phyloP scores from a whole-genome alignment of 2,797 vertebrate genomes.

The Microctenopoma lineatum region DNA sequence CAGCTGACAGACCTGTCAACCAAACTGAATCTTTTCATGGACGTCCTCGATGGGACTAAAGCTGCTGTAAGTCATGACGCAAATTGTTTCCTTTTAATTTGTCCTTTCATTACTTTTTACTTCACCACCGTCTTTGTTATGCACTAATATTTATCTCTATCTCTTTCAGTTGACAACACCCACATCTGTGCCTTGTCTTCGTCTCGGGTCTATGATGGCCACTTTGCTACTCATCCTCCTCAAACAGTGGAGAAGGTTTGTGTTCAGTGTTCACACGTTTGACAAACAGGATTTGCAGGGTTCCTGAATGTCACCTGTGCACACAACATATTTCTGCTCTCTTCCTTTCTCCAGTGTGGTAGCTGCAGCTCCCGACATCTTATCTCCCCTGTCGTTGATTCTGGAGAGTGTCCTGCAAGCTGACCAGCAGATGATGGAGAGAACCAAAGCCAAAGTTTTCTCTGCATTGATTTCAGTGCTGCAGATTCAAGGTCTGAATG shows the following conservation, averaged over 20 bases:
- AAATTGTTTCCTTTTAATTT: background rate
- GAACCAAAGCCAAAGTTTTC: slow-evolving; percentile 95
- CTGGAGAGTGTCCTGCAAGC: slow-evolving; percentile 93
- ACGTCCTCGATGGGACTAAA: slow-evolving; percentile 92
- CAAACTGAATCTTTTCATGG: slow-evolving; percentile 90
- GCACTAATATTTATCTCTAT: background rate
- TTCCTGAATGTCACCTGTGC: background rate
- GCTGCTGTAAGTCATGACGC: slow-evolving; percentile 84
- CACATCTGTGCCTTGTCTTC: slow-evolving; percentile 88
- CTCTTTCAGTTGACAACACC: slow-evolving; percentile 87
- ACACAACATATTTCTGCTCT: background rate
- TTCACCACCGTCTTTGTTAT: background rate
- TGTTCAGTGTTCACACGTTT: slow-evolving; percentile 11
- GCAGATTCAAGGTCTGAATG: slow-evolving; percentile 93
- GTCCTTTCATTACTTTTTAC: background rate
- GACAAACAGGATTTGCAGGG: background rate
- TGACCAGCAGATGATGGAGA: slow-evolving; percentile 93
- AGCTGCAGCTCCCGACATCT: slow-evolving; percentile 88
- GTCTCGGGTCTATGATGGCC: slow-evolving; percentile 94
- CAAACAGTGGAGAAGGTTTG: slow-evolving; percentile 93
- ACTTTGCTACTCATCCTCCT: slow-evolving; percentile 94
- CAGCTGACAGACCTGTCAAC: slow-evolving; percentile 88
- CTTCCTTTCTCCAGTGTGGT: slow-evolving; percentile 84
- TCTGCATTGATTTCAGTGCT: slow-evolving; percentile 93
- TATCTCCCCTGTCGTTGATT: slow-evolving; percentile 91